Evolutionary conservation across 2,888 invertebrate genomes (phyloP).

Genomic region (Camponotus fellah): DNA sequence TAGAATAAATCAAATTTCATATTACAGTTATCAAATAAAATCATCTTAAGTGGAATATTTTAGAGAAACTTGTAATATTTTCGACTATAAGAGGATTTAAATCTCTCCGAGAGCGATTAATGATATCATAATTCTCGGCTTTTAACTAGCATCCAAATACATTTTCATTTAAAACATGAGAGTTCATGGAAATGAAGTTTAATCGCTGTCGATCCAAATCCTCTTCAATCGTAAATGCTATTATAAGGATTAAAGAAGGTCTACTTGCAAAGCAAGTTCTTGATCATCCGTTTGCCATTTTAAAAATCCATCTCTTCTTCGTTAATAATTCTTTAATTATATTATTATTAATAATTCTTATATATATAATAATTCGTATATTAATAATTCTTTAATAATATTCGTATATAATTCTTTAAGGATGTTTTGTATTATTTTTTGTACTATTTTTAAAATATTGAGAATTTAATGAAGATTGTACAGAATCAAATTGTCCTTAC

Average conservation of each 20-base stretch:
- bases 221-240: slow-evolving; percentile 27
- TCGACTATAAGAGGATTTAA: slow-evolving; percentile 27
- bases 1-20: not conserved
- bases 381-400: no score
- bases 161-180: slow-evolving; percentile 22
- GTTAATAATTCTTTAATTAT: not conserved
- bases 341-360: no score
- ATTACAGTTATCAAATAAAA: slow-evolving; percentile 12
- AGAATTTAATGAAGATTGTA: no score
- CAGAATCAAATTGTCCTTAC: no score
- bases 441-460: no score
- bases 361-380: no score
- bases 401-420: not conserved
- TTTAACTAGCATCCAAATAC: slow-evolving; percentile 37
- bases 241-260: slow-evolving; percentile 23
- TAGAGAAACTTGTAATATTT: slow-evolving; percentile 9
- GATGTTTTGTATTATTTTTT: no score
- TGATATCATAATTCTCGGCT: slow-evolving; percentile 11
- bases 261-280: not conserved
- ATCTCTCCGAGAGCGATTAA: slow-evolving; percentile 32
- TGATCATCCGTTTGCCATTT: slow-evolving; percentile 4
- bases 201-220: slow-evolving; percentile 28
- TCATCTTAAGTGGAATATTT: not conserved
- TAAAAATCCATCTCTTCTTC: not conserved
- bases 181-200: slow-evolving; percentile 31